Base-by-base conservation (phyloP, 2,888 invertebrate genomes). In the Mayetiola destructor region DNA sequence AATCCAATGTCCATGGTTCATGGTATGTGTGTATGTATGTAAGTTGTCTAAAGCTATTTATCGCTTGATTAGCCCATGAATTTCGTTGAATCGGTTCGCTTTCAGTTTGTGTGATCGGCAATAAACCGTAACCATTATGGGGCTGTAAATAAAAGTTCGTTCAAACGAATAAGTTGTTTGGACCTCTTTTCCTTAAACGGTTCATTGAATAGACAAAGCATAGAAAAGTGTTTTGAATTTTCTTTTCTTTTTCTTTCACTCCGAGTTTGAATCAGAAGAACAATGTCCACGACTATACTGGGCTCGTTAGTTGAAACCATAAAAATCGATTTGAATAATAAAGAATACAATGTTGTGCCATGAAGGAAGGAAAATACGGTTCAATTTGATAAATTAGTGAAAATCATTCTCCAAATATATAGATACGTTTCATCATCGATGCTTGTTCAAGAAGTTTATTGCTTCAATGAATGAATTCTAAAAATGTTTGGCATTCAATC, bases 51-150 rank as follows among this genome's bases (percentile, higher is more conserved):
- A 27, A 48, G 48, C 48, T 48, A 48, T 48, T 48, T 48, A 48
- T 48, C 48, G 48, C 48, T 48, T 48, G 48, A 48, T 48, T 48
- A 48, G 48, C 27, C n/a, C n/a, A n/a, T n/a, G n/a, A n/a, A n/a
- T n/a, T n/a, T n/a, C n/a, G n/a, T n/a, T n/a, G n/a, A n/a, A n/a
- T n/a, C n/a, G n/a, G n/a, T n/a, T n/a, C n/a, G 48, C 48, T 48
- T 48, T 48, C 48, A 48, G 27, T 48, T 48, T 48, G 48, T 48
- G 23, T 48, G 48, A 48, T 48, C 48, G 48, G 23, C 48, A 14
- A 48, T 14, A 14, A 48, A 23, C 27, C 29, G 48, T 27, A 48
- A n/a, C n/a, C n/a, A n/a, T n/a, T n/a, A n/a, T 48, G 27, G 27
- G n/a, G n/a, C 27, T 48, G 48, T 27, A 48, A 48, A 12, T 48